Percentiles rank a stretch among this genome's conserved stretches.
Evolutionary conservation across 2,888 invertebrate species (phyloP).

Genomic region (Gasteruption jaculator): DNA sequence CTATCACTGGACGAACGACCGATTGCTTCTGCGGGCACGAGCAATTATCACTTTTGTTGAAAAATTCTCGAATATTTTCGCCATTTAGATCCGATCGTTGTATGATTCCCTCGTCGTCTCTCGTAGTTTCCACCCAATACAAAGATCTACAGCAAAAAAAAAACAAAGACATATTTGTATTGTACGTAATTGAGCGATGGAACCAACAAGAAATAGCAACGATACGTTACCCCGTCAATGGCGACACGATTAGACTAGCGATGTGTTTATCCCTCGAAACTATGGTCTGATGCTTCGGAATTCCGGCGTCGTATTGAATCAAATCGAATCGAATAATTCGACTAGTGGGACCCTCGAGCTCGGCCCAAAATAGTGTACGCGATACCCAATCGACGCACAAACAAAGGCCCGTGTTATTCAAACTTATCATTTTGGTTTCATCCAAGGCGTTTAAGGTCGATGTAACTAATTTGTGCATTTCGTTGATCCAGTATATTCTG

Average conservation of each 20-base stretch:
- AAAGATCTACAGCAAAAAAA: conserved; percentile 55
- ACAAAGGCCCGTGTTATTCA: conserved; percentile 61
- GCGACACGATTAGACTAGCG: conserved; percentile 69
- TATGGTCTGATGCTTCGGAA: conserved; percentile 54
- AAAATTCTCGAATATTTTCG: conserved; percentile 57
- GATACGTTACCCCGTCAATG: conserved; percentile 63
- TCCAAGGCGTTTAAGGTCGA: conserved; percentile 58
- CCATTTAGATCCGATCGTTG: conserved; percentile 64
- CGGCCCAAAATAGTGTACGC: conserved; percentile 78
- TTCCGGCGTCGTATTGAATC: conserved; percentile 53
- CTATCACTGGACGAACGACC: conserved; percentile 60
- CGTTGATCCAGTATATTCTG: conserved; percentile 78
- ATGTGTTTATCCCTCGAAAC: conserved; percentile 59
- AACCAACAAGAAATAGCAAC: conserved; percentile 7
- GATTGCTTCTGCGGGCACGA: conserved; percentile 64
- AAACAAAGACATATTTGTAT: not conserved
- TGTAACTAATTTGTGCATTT: conserved; percentile 66
- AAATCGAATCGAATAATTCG: conserved; percentile 66
- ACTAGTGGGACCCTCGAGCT: conserved; percentile 53
- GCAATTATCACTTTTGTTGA: conserved; percentile 55
- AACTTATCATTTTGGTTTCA: conserved; percentile 56
- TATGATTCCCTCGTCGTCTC: conserved; percentile 58
- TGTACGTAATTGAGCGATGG: not conserved
- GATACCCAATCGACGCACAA: conserved; percentile 86
- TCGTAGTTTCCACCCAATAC: conserved; percentile 71